Evolutionary conservation across 37 sponge, comb jelly and placozoan genomes (phyloP).

Genomic region (Aphrocallistes beatrix): DNA sequence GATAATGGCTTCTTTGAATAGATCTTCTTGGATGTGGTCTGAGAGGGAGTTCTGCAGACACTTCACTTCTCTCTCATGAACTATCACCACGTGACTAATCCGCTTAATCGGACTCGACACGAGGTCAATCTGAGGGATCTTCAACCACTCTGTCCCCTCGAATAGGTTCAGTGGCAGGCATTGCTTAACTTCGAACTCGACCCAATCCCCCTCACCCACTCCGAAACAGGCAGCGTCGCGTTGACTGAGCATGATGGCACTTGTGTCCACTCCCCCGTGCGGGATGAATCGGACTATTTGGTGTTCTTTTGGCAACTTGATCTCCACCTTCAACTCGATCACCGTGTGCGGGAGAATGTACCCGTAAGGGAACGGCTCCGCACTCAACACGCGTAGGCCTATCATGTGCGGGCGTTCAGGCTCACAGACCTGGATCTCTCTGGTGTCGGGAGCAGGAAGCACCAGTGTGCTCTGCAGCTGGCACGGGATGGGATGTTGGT

Average conservation of each 20-base stretch:
- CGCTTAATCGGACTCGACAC: background rate
- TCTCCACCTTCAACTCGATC: background rate
- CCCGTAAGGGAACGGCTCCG: background rate
- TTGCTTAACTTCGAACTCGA: background rate
- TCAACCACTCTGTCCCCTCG: background rate
- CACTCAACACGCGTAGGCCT: background rate
- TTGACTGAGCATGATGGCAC: background rate
- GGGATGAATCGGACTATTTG: background rate
- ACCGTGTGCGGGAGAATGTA: background rate
- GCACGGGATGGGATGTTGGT: background rate
- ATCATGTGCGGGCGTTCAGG: background rate
- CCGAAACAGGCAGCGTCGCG: background rate
- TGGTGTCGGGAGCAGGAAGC: background rate
- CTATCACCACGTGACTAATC: background rate
- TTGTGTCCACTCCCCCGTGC: background rate
- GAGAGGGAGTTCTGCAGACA: background rate
- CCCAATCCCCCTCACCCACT: background rate
- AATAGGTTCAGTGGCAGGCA: background rate
- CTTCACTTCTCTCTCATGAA: background rate
- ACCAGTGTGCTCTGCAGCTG: background rate
- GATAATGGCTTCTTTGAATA: background rate
- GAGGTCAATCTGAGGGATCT: background rate
- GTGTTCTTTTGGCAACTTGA: background rate
- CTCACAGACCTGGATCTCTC: background rate
- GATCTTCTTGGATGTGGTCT: background rate